phyloP scores from a whole-genome alignment of 2,113 vertebrate species.

The Zeus faber region DNA sequence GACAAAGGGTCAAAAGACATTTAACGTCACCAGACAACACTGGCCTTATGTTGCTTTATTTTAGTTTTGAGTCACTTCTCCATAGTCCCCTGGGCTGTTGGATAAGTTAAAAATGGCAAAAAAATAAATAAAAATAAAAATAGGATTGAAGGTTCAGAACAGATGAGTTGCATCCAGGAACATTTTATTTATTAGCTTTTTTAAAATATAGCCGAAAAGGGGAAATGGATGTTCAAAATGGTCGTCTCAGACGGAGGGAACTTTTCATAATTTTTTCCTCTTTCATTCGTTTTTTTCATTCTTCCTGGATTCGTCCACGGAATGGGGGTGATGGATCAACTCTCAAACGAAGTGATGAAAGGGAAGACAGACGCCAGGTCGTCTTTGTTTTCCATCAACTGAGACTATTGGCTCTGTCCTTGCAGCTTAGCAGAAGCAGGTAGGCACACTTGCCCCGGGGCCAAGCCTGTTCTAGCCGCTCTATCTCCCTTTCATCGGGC shows the following conservation, averaged over 20 bases:
- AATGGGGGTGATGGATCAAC: no score
- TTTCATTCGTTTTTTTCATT: no score
- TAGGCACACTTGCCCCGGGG: slow-evolving; percentile 16
- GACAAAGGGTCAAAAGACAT: neutral
- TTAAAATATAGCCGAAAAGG: neutral
- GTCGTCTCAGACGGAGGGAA: slow-evolving; percentile 5
- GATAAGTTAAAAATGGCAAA: slow-evolving; percentile 13
- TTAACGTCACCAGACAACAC: neutral
- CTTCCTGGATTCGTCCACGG: no score
- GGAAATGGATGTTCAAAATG: neutral
- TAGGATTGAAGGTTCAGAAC: slow-evolving; percentile 1
- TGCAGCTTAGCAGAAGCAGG: slow-evolving; percentile 6
- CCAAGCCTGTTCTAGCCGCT: slow-evolving; percentile 1
- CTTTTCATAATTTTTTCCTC: no score
- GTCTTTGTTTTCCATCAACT: slow-evolving; percentile 1
- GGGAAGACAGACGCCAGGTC: neutral
- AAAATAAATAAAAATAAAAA: slow-evolving; percentile 9
- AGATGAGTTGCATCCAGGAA: neutral
- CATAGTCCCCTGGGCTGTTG: slow-evolving; percentile 11
- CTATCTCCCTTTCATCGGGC: slow-evolving; percentile 16
- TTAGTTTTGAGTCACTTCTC: slow-evolving; percentile 11
- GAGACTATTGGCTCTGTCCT: slow-evolving; percentile 17
- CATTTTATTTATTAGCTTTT: no score
- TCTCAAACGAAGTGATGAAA: no score
- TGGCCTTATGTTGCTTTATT: neutral